Percentiles rank a stretch among this genome's conserved stretches.
phyloP scores from a whole-genome alignment of 2,797 vertebrate species.

The Buphagus erythrorhynchus region DNA sequence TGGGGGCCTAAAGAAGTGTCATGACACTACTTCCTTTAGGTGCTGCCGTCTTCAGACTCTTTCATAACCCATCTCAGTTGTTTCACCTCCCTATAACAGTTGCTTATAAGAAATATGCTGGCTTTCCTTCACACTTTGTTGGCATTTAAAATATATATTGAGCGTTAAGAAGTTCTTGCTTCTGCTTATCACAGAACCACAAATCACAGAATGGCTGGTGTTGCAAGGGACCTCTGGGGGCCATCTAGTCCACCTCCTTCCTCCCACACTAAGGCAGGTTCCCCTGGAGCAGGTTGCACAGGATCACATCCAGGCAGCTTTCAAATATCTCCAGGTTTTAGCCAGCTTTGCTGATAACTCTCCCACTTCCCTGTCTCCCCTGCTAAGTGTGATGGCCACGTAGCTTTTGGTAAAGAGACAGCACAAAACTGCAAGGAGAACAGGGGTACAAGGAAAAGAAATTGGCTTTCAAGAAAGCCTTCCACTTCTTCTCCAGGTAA shows the following conservation, averaged over 20 bases:
- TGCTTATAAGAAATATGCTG: background rate
- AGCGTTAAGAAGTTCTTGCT: background rate
- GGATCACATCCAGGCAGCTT: background rate
- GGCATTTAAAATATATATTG: background rate
- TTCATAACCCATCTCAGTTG: background rate
- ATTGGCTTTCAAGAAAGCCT: background rate
- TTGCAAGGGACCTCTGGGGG: background rate
- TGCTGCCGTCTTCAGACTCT: background rate
- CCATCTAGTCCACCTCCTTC: too few species aligned
- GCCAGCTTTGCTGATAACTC: background rate
- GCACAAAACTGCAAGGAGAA: background rate
- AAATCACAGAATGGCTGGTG: background rate
- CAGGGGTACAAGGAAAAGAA: background rate
- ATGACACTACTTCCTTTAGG: background rate
- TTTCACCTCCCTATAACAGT: background rate
- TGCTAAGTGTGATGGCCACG: background rate
- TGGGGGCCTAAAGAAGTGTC: background rate
- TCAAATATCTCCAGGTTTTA: background rate
- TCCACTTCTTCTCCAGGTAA: background rate
- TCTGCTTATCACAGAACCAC: background rate
- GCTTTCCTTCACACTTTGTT: background rate
- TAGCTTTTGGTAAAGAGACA: background rate
- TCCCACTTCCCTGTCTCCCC: background rate
- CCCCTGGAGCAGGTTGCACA: background rate
- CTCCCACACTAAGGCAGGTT: background rate